These are phyloP conservation scores for Danaus chrysippus DNA, from an alignment of 2,888 invertebrate species.

Conservation along the genomic window DNA sequence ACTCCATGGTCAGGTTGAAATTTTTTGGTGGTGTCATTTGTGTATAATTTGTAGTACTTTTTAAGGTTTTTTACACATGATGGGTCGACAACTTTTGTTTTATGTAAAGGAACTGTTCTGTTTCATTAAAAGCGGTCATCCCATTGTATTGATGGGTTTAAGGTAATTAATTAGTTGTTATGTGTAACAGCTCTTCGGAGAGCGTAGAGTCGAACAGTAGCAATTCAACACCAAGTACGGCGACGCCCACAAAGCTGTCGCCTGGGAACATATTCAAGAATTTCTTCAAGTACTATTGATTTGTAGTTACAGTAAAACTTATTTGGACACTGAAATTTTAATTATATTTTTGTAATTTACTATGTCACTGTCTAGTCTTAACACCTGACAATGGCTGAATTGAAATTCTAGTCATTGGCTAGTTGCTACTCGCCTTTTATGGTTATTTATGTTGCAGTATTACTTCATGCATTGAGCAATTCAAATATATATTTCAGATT, in stretches of 20 bases:
- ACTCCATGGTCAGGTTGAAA: background rate
- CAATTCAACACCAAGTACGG: conserved; percentile 65
- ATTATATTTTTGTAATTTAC: conserved; percentile 14
- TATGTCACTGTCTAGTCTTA: background rate
- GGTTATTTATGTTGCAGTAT: too few species aligned
- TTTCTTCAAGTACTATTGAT: conserved; percentile 93
- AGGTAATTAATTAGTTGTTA: conserved; percentile 20
- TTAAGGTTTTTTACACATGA: too few species aligned
- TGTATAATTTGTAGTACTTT: too few species aligned
- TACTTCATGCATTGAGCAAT: too few species aligned
- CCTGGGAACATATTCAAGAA: conserved; percentile 96
- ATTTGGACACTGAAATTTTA: conserved; percentile 45
- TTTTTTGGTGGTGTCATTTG: too few species aligned
- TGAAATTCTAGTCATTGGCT: too few species aligned
- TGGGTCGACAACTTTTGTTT: too few species aligned
- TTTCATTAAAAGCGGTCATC: background rate
- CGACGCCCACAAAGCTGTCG: conserved; percentile 87
- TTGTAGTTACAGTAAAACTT: conserved; percentile 41
- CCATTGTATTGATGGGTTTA: conserved; percentile 10
- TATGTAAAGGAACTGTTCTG: too few species aligned
- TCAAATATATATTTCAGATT: background rate
- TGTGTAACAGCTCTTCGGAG: conserved; percentile 56
- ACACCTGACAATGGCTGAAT: too few species aligned
- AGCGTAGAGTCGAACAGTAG: conserved; percentile 69
- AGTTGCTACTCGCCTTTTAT: too few species aligned